phyloP scores from a whole-genome alignment of 2,888 invertebrate species.

The Himalopsyche anomala region DNA sequence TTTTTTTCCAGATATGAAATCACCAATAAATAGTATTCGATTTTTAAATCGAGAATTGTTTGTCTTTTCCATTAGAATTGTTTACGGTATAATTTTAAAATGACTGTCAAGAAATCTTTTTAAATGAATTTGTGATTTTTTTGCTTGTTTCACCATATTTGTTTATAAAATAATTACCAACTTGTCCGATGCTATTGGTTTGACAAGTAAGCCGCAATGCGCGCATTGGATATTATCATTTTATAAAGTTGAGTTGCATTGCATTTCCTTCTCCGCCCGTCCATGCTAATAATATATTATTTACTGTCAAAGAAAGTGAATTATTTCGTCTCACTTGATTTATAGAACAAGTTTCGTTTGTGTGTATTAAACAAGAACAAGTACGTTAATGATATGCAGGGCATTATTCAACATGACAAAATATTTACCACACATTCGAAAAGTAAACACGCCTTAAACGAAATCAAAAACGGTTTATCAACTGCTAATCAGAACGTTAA shows the following conservation, averaged over 20 bases:
- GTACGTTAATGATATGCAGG: background rate
- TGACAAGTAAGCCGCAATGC: background rate
- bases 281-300: constrained; percentile 37
- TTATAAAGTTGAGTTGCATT: background rate
- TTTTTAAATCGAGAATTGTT: too few relatives aligned
- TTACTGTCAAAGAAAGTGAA: constrained; percentile 41
- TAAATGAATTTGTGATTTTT: too few relatives aligned
- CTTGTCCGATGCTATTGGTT: too few relatives aligned
- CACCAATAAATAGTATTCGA: too few relatives aligned
- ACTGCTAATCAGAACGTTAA: background rate
- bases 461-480: constrained; percentile 10
- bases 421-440: constrained; percentile 29
- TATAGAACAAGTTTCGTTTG: constrained; percentile 37
- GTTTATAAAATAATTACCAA: too few relatives aligned
- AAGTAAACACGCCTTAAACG: constrained; percentile 1
- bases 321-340: constrained; percentile 34
- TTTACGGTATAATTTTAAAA: too few relatives aligned
- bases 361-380: constrained; percentile 14
- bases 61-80: too few relatives aligned
- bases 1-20: too few relatives aligned
- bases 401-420: constrained; percentile 34
- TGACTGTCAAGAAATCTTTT: too few relatives aligned
- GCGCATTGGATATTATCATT: background rate
- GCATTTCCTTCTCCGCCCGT: constrained; percentile 41
- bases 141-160: too few relatives aligned